A percentile compares a stretch with the other conserved stretches of the same genome.
Conservation (phyloP, 2,113 vertebrate species). For the Syngnathus typhle region DNA sequence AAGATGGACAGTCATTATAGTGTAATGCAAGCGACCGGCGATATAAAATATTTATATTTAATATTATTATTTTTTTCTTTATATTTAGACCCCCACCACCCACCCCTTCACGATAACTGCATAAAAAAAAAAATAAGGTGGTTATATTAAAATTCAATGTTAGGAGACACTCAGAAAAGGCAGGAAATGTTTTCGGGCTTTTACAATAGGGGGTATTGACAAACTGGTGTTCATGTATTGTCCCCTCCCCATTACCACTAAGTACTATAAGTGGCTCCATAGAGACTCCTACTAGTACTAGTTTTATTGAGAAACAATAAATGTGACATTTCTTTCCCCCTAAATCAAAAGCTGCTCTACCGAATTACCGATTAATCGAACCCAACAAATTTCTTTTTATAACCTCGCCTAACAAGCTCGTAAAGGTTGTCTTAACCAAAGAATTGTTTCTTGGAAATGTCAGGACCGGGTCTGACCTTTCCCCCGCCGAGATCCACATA, state of each 20-base stretch:
- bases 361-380: constrained; percentile 3
- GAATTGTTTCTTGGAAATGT: constrained; percentile 23
- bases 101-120: no score
- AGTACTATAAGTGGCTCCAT: neutral
- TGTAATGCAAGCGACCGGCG: no score
- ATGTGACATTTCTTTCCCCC: neutral
- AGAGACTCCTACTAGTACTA: neutral
- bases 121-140: no score
- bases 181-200: neutral
- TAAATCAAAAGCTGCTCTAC: neutral
- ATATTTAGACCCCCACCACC: no score
- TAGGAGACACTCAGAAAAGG: neutral
- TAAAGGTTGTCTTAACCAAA: constrained; percentile 14
- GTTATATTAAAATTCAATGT: neutral
- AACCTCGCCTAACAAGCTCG: constrained; percentile 3
- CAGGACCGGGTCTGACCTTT: constrained; percentile 31
- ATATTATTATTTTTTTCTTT: no score
- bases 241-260: neutral
- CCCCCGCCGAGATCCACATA: constrained; percentile 53
- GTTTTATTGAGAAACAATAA: constrained; percentile 2
- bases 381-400: constrained; percentile 9
- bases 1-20: no score
- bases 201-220: neutral
- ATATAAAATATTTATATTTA: no score
- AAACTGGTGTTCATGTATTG: neutral